Evolutionary conservation across 2,888 invertebrate species (phyloP).

Genomic region (Zonitis immaculata): DNA sequence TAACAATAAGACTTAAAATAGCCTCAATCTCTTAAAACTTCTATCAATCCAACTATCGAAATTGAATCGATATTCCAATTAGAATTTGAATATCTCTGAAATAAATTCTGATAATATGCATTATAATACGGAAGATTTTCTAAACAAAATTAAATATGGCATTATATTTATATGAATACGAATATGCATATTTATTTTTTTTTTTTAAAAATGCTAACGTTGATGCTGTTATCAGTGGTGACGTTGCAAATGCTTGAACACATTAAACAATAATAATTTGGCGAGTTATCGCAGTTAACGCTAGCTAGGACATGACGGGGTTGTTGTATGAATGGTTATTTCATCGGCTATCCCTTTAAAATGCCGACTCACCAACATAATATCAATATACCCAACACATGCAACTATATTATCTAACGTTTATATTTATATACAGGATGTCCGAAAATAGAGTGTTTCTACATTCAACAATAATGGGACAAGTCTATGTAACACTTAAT

Average conservation of each 20-base stretch:
- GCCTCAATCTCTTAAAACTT: too few relatives aligned
- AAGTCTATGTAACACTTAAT: too few relatives aligned
- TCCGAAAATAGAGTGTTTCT: too few relatives aligned
- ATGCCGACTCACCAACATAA: constrained; percentile 25
- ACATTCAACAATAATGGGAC: too few relatives aligned
- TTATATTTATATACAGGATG: neutral
- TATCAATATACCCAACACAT: constrained; percentile 10
- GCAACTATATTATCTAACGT: neutral
- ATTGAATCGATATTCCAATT: too few relatives aligned
- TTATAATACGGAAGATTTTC: too few relatives aligned
- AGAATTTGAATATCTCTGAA: too few relatives aligned
- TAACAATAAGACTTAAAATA: too few relatives aligned
- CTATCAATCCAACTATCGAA: too few relatives aligned
- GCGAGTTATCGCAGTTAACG: constrained; percentile 28
- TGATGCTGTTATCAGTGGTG: constrained; percentile 24
- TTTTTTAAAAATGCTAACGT: constrained; percentile 16
- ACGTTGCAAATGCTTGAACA: constrained; percentile 25
- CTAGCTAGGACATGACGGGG: constrained; percentile 24
- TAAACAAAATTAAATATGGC: too few relatives aligned
- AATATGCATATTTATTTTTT: constrained; percentile 2
- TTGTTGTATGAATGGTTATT: constrained; percentile 22
- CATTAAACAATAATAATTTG: constrained; percentile 25
- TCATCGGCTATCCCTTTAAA: constrained; percentile 16
- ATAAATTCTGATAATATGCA: too few relatives aligned
- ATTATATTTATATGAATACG: too few relatives aligned